Evolutionary conservation across 2,113 vertebrate genomes (phyloP), one percentile per base, ranked within the genome.

Genomic region (Tachuris rubrigastra): DNA sequence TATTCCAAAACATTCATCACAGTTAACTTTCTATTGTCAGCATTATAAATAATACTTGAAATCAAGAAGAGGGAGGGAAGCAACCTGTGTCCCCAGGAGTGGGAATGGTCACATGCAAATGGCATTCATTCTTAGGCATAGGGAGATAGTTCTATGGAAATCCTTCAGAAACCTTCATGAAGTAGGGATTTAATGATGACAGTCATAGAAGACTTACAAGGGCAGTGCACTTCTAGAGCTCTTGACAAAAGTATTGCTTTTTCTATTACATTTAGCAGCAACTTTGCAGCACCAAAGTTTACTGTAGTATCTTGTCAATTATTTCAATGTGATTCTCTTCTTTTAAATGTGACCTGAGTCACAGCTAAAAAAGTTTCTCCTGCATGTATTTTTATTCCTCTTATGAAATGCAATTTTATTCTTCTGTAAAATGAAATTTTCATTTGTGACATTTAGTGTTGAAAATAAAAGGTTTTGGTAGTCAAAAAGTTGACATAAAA

Each of bases 41-140:
- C 19, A 5, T 39, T 52, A 8, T 2, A 13, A 74, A 5, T 16
- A 31, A 62, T 33, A 39, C 15, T 56, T 1, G 3, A 37, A 47
- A 44, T n/a, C 25, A 67, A n/a, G 55, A 71, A 22, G 13, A 30
- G 60, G 41, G 27, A 84, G 31, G 25, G 62, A 55, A 63, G 49
- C 33, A 85, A 23, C 30, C 13, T 30, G 67, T 21, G 55, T 27
- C 68, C 56, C 60, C 69, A 6, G 0, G 1, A 46, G 25, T n/a
- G 25, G n/a, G 49, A 65, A 44, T 14, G 53, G 16, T 50, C 21
- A 12, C 0, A 0, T 10, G 52, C 0, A 1, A 47, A 37, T 15
- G 28, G 11, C 22, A 12, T 33, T 79, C 6, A 31, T 22, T 53
- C 23, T 33, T 10, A 4, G 6, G 11, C 12, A 1, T 0, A 56